Evolutionary conservation across 2,888 invertebrate genomes (phyloP), one percentile per base, ranked within the genome.

Genomic region (Taenaris catops): DNA sequence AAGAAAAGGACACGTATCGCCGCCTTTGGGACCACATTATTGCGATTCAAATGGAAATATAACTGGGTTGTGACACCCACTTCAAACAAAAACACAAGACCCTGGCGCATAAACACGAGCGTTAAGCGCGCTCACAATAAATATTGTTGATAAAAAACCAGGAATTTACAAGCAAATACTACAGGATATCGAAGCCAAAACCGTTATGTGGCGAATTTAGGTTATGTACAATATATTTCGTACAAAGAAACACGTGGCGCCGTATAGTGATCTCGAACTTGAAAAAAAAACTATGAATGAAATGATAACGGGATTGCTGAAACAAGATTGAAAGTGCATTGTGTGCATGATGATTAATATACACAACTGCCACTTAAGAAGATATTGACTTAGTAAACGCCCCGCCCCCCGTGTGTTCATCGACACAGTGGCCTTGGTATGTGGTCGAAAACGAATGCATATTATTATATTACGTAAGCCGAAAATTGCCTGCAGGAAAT

Each of bases 251-350:
- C 51, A 45, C 24, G 50, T 44, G 46, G 41, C 39, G 39, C 25
- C 26, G 25, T 34, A 35, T 37, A 25, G 46, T 37, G 51, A 49
- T 46, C 43, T 44, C 44, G 47, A 36, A 44, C 36, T 45, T 51
- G 28, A 38, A 10, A 53, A 49, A 55, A 44, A 41, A 38, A 25
- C 41, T 69, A 74, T 74, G 74, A 71, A 70, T 46, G 58, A 54
- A 55, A 51, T 49, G 39, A 23, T 63, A 71, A 63, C 62, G 61
- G 59, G 47, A 55, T 56, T 49, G 41, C 47, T 56, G 53, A 61
- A 72, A 59, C 53, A 71, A 80, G 72, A 81, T 69, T 63, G 81
- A 80, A 74, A 79, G 76, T 79, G 79, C 80, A 80, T 73, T 59
- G 49, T 55, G 38, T 73, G 67, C 68, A 69, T 58, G 63, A 61